phyloP scores from a whole-genome alignment of 2,113 vertebrate species.

The Otus sunia region DNA sequence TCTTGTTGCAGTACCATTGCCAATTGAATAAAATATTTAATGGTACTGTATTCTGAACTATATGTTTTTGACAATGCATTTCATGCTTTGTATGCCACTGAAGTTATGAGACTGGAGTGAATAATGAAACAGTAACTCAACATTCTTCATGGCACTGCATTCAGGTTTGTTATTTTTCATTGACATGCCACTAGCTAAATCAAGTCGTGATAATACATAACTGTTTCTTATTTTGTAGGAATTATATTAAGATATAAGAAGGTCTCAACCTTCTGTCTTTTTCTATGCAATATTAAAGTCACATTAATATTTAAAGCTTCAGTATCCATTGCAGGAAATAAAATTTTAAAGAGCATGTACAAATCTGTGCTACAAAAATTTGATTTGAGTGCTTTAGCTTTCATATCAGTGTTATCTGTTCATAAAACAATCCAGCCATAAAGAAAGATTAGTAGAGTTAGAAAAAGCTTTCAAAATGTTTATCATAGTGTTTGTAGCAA shows the following conservation, averaged over 20 bases:
- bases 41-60: not conserved
- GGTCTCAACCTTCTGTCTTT: constrained; percentile 55
- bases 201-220: constrained; percentile 34
- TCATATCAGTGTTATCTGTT: not conserved
- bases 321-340: constrained; percentile 27
- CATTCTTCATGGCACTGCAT: not conserved
- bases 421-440: not conserved
- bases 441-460: not conserved
- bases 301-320: constrained; percentile 60
- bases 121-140: constrained; percentile 50
- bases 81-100: constrained; percentile 39
- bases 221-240: constrained; percentile 30
- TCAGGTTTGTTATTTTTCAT: constrained; percentile 51
- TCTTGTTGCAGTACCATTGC: not conserved
- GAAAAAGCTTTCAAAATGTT: constrained; percentile 2
- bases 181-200: constrained; percentile 32
- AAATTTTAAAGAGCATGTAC: constrained; percentile 53
- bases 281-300: constrained; percentile 59
- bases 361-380: constrained; percentile 19
- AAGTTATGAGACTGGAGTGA: constrained; percentile 37
- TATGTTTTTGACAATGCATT: constrained; percentile 52
- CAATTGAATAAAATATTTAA: constrained; percentile 56
- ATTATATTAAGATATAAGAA: constrained; percentile 50
- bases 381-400: constrained; percentile 28
- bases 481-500: not conserved